Evolutionary conservation across 1,140 invertebrate species (phyloP), one percentile per base, ranked within the genome.

Genomic region (Cyclina sinensis): DNA sequence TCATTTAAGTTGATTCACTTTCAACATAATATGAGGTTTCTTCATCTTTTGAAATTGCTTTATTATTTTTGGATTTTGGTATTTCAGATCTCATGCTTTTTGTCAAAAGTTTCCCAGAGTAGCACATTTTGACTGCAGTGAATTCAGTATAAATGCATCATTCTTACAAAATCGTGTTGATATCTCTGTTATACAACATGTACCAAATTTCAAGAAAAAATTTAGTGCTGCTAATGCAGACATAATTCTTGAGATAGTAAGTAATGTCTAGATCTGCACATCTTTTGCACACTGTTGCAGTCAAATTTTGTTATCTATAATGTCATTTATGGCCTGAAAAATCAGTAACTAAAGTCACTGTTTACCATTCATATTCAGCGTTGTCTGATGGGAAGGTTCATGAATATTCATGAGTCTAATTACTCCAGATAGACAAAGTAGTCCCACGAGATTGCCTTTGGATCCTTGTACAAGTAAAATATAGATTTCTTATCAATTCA

Each of bases 371-470:
- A 37, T 70, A 70, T 70, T 37, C 65, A 1, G 35, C 65, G 37
- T 70, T 70, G 65, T 70, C 27, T 65, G n/a, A n/a, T 54, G 51
- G 57, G 14, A 62, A 62, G 32, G 21, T 80, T 59, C 18, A 70
- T 84, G 81, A 84, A 84, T 84, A 84, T 84, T 84, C 81, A 84
- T 84, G 46, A 70, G 81, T 14, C 65, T 70, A 84, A 84, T 84
- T 73, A 84, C 79, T 81, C 48, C 3, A 57, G 51, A 81, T 81
- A 81, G 79, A 62, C 74, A 78, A 81, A 48, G 35, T 46, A 57
- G 18, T 65, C 79, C 39, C 79, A 11, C 3, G 79, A 81, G 79
- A 81, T 39, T 43, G 35, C 46, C 35, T 32, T 43, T 81, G 51
- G 79, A 62, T 57, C 24, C 79, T 81, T 62, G 1, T 62, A 27